Conservation (phyloP, 2,797 vertebrate species). For the Podargus strigoides region DNA sequence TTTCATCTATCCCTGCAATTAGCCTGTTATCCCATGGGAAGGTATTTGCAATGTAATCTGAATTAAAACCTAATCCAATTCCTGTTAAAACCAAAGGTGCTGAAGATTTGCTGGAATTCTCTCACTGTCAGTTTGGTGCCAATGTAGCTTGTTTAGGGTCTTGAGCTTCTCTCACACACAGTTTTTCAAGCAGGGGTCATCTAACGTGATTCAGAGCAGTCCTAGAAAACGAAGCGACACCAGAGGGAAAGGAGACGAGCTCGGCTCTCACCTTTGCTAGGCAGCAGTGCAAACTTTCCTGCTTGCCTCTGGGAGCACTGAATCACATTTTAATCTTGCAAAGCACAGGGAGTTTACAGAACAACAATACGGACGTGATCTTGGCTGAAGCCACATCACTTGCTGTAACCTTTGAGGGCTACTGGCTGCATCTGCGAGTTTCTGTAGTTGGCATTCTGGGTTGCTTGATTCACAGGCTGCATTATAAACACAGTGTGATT, state of each 20-base stretch:
- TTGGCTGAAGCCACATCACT: rapidly evolving
- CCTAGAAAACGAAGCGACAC: rapidly evolving
- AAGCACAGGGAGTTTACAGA: background rate
- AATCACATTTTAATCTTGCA: background rate
- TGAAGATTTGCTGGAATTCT: background rate
- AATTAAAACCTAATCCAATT: constrained; percentile 26
- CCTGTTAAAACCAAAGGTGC: background rate
- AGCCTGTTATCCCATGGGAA: constrained; percentile 1
- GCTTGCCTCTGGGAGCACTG: background rate
- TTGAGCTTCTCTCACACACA: background rate
- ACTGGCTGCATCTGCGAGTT: background rate
- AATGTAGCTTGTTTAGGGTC: background rate
- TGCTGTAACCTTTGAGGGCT: background rate
- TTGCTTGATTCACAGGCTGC: background rate
- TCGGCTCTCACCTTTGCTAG: background rate
- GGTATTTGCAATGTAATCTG: constrained; percentile 54
- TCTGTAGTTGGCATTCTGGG: background rate
- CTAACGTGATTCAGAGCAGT: background rate
- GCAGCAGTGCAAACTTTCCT: background rate
- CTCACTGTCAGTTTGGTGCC: background rate
- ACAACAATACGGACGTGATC: background rate
- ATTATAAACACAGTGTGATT: background rate
- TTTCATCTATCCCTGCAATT: constrained; percentile 27
- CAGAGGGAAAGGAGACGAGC: background rate
- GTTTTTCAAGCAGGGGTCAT: background rate